A percentile compares a stretch with the other conserved stretches of the same genome.
Evolutionary conservation across 2,888 invertebrate genomes (phyloP).

Genomic region (Halictus quadricinctus): DNA sequence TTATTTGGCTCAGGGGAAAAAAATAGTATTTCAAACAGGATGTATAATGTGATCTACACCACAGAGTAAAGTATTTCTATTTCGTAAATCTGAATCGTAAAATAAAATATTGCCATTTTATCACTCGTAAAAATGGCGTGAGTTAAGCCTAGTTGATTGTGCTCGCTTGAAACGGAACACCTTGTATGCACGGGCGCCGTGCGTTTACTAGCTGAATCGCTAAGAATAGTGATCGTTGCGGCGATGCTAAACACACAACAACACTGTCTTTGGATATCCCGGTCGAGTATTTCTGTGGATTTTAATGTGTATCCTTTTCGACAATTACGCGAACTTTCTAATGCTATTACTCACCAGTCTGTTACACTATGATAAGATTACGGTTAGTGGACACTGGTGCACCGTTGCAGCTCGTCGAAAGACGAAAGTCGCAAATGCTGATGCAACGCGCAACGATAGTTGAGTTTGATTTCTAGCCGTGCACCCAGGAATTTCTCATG

Average conservation of each 20-base stretch:
- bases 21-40: too few relatives aligned
- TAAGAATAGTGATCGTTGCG: background rate
- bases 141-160: background rate
- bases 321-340: constrained; percentile 37
- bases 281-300: constrained; percentile 23
- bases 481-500: constrained; percentile 46
- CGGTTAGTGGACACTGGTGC: constrained; percentile 24
- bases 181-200: background rate
- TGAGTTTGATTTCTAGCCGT: constrained; percentile 57
- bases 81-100: too few relatives aligned
- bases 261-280: background rate
- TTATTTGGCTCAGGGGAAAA: too few relatives aligned
- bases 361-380: constrained; percentile 47
- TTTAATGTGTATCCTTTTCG: constrained; percentile 15
- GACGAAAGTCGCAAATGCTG: constrained; percentile 61
- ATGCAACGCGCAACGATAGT: constrained; percentile 57
- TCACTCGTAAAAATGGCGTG: background rate
- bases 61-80: too few relatives aligned
- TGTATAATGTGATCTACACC: too few relatives aligned
- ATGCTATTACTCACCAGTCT: constrained; percentile 39
- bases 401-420: constrained; percentile 50
- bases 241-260: background rate
- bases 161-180: background rate
- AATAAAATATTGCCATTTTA: too few relatives aligned
- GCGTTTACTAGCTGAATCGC: background rate